Percentiles rank a stretch among this genome's conserved stretches.
phyloP scores from a whole-genome alignment of 1,140 invertebrate species.

The Dinothrombium tinctorium region DNA sequence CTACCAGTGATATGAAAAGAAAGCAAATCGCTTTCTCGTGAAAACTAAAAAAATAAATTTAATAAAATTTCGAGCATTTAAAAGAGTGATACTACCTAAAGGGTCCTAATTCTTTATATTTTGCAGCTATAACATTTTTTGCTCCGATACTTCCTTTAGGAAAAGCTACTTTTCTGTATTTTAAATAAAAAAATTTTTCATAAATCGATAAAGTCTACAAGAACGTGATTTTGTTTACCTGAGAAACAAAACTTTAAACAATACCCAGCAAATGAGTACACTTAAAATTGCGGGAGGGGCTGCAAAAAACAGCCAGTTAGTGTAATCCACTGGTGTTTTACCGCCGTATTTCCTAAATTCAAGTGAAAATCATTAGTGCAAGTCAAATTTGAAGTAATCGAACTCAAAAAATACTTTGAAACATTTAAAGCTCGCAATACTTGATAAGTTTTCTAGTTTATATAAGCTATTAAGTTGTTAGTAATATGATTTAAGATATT shows the following conservation, averaged over 20 bases:
- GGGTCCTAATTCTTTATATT: slow-evolving; percentile 49
- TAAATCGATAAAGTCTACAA: neutral
- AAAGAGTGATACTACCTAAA: slow-evolving; percentile 25
- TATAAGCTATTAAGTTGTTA: too few relatives aligned
- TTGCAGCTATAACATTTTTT: slow-evolving; percentile 29
- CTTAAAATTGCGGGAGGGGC: slow-evolving; percentile 5
- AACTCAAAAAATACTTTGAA: too few relatives aligned
- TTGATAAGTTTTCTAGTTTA: too few relatives aligned
- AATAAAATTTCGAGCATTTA: neutral
- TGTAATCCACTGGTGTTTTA: slow-evolving; percentile 9
- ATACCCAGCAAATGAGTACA: slow-evolving; percentile 2
- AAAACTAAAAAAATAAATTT: slow-evolving; percentile 20
- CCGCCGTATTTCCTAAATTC: slow-evolving; percentile 7
- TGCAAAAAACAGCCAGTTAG: slow-evolving; percentile 12
- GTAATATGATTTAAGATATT: too few relatives aligned
- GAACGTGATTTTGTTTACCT: slow-evolving; percentile 1
- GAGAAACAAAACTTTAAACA: slow-evolving; percentile 3
- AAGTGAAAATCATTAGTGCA: too few relatives aligned
- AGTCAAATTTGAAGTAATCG: too few relatives aligned
- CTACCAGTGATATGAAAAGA: slow-evolving; percentile 25
- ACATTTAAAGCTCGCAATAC: too few relatives aligned
- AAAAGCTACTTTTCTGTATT: slow-evolving; percentile 1
- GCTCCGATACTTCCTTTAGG: neutral
- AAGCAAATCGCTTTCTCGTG: slow-evolving; percentile 24
- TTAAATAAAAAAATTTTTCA: neutral